Evolutionary conservation across 2,888 invertebrate genomes (phyloP).

Genomic region (Pheosia tremula): DNA sequence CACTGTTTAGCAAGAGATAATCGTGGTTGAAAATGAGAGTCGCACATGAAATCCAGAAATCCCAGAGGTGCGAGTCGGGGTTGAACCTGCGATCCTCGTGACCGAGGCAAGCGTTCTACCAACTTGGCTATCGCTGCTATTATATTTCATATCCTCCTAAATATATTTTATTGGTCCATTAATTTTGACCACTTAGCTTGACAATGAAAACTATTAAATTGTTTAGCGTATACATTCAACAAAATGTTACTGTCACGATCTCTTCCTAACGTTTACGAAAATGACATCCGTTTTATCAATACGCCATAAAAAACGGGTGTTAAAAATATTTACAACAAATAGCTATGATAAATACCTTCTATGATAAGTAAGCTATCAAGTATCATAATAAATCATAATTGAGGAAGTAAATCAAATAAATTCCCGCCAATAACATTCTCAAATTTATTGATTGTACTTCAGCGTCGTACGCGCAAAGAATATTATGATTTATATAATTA

Average conservation of each 20-base stretch:
- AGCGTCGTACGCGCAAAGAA: constrained; percentile 4
- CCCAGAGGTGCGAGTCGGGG: too few species aligned
- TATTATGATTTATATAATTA: constrained; percentile 1
- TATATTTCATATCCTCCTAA: not conserved
- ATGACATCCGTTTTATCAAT: not conserved
- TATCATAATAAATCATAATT: not conserved
- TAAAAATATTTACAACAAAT: constrained; percentile 4
- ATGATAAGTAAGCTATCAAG: not conserved
- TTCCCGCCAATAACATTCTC: constrained; percentile 3
- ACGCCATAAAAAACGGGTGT: not conserved
- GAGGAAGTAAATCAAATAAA: constrained; percentile 3
- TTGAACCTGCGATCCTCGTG: too few species aligned
- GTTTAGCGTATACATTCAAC: not conserved
- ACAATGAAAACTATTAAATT: not conserved
- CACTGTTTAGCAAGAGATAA: too few species aligned
- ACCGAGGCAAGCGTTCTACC: too few species aligned
- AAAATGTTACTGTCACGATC: constrained; percentile 4
- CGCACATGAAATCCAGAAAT: too few species aligned
- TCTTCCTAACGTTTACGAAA: not conserved
- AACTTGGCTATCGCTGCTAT: too few species aligned
- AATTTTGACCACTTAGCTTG: not conserved
- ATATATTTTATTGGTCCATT: not conserved
- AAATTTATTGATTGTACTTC: not conserved
- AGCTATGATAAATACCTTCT: not conserved
- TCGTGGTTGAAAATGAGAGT: too few species aligned